Conservation (phyloP, 2,888 invertebrate genomes). For the Chrysina gloriosa region DNA sequence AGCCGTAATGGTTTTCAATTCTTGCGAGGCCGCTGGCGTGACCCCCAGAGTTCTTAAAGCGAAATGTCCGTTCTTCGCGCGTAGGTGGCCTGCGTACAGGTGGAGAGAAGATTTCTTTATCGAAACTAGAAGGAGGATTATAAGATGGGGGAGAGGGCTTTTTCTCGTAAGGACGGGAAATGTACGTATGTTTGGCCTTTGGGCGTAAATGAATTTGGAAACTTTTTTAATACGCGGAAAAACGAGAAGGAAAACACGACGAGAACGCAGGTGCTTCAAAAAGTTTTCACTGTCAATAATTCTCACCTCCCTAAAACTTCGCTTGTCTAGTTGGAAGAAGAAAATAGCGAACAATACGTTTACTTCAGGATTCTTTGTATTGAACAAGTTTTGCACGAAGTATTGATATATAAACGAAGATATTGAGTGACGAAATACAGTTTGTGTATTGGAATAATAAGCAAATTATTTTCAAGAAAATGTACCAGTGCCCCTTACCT, state of each 20-base stretch:
- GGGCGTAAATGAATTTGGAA: slow-evolving; percentile 37
- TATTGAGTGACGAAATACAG: neutral
- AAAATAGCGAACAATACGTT: slow-evolving; percentile 3
- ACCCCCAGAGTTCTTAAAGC: slow-evolving; percentile 34
- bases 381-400: neutral
- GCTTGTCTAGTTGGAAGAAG: slow-evolving; percentile 9
- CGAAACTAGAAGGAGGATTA: slow-evolving; percentile 7
- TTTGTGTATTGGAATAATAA: neutral
- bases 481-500: too few relatives aligned
- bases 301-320: slow-evolving; percentile 32
- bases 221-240: slow-evolving; percentile 34
- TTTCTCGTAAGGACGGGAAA: neutral
- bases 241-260: neutral
- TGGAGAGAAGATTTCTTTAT: slow-evolving; percentile 1
- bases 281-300: slow-evolving; percentile 34
- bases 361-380: neutral
- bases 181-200: slow-evolving; percentile 21
- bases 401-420: neutral
- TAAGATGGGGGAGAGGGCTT: slow-evolving; percentile 8
- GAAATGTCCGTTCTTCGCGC: slow-evolving; percentile 15
- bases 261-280: slow-evolving; percentile 28
- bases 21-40: slow-evolving; percentile 55
- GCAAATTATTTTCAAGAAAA: too few relatives aligned
- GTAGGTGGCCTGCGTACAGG: slow-evolving; percentile 5
- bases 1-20: slow-evolving; percentile 66